Conservation (phyloP, 2,888 invertebrate genomes). For the Eilema depressum region DNA sequence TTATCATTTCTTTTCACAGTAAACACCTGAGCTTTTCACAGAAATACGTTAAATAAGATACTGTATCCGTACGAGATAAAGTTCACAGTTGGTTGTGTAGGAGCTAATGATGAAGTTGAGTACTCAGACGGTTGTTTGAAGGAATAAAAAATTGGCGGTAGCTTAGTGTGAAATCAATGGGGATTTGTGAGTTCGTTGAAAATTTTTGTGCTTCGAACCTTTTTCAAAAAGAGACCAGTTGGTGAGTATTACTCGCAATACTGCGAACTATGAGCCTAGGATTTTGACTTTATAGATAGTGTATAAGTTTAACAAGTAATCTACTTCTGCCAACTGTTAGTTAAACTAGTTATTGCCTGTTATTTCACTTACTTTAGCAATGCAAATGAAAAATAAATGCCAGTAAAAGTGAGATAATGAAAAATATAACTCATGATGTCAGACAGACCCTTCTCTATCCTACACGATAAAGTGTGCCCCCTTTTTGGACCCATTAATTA, state of each 20-base stretch:
- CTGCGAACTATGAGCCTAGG: neutral
- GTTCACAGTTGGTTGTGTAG: constrained; percentile 26
- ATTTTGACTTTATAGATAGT: neutral
- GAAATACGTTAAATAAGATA: constrained; percentile 13
- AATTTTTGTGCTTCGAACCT: neutral
- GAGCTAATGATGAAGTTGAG: constrained; percentile 48
- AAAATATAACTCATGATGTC: neutral
- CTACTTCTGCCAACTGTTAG: neutral
- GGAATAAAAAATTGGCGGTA: constrained; percentile 48
- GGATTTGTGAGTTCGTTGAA: constrained; percentile 42
- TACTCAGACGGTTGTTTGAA: constrained; percentile 38
- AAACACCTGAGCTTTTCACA: constrained; percentile 61
- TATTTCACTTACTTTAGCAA: neutral
- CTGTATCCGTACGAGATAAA: neutral
- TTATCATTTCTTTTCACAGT: constrained; percentile 68
- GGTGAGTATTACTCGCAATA: neutral
- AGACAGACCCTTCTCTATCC: neutral
- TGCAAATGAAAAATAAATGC: neutral
- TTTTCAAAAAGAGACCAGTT: neutral
- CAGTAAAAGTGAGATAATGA: neutral
- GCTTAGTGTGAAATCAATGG: constrained; percentile 49
- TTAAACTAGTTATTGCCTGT: neutral
- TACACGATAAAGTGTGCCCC: neutral
- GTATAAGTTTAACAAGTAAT: neutral
- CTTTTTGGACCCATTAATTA: neutral